Evolutionary conservation across 2,113 vertebrate species (phyloP).

Genomic region (Manacus vitellinus): DNA sequence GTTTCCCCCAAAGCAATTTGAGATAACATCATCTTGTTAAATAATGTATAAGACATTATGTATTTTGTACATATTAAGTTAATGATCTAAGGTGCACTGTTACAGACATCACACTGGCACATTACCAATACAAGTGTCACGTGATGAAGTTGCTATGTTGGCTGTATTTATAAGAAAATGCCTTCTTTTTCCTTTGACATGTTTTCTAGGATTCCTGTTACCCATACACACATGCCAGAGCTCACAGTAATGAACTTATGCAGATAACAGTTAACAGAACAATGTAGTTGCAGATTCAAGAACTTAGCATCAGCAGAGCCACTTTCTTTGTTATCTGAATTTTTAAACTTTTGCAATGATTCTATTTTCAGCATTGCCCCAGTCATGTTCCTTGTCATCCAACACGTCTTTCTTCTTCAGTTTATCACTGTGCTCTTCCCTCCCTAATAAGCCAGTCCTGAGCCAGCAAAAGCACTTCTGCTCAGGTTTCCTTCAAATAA

Average conservation of each 20-base stretch:
- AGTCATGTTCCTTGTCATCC: neutral
- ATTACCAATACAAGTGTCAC: neutral
- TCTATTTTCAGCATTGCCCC: neutral
- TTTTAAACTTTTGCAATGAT: neutral
- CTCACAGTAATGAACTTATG: neutral
- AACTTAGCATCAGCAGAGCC: neutral
- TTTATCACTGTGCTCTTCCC: neutral
- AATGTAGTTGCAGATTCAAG: neutral
- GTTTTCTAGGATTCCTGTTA: neutral
- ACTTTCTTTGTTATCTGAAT: neutral
- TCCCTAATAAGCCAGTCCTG: neutral
- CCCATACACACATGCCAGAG: rapidly evolving
- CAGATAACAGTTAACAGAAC: neutral
- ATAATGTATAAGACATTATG: rapidly evolving
- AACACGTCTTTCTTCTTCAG: neutral
- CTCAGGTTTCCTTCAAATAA: neutral
- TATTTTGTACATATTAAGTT: neutral
- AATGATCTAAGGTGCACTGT: neutral
- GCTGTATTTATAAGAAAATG: neutral
- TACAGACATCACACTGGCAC: neutral
- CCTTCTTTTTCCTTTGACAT: neutral
- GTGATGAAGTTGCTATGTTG: neutral
- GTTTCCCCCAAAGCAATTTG: neutral
- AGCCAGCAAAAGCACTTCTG: neutral
- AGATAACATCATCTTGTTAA: neutral